Conservation (phyloP, 2,888 invertebrate genomes). For the Linnaemya vulpina region DNA sequence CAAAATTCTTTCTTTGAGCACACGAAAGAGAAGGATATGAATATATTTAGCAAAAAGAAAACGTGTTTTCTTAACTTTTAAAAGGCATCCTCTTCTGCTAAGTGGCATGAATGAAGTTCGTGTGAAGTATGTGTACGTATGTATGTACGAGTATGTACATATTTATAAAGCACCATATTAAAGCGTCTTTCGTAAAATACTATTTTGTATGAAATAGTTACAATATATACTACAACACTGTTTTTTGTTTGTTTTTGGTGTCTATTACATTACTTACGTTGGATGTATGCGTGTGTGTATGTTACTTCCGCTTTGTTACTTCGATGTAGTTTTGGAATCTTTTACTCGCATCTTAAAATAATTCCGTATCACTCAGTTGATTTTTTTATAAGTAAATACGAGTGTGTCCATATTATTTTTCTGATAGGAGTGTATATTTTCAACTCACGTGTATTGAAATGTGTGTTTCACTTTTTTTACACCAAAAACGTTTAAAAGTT, state of each 20-base stretch:
- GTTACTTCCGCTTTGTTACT: constrained; percentile 66
- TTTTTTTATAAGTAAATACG: constrained; percentile 14
- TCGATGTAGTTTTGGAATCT: constrained; percentile 38
- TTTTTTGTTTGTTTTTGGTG: constrained; percentile 10
- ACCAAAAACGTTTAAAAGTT: constrained; percentile 32
- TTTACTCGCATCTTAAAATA: constrained; percentile 43
- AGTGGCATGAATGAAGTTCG: constrained; percentile 47
- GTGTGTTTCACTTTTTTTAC: constrained; percentile 31
- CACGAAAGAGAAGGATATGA: neutral
- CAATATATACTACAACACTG: too few species aligned
- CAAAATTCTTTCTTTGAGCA: neutral
- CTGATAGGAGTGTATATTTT: too few species aligned
- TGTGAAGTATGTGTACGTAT: neutral
- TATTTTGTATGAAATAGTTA: neutral
- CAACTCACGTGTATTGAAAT: constrained; percentile 53
- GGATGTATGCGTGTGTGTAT: neutral
- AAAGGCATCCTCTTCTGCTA: constrained; percentile 17
- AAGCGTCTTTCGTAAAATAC: constrained; percentile 4
- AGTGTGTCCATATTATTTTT: neutral
- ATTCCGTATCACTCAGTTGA: constrained; percentile 40
- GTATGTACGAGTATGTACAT: constrained; percentile 1
- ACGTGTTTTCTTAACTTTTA: neutral
- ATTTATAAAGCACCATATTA: constrained; percentile 1
- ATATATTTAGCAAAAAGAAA: neutral
- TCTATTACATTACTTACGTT: constrained; percentile 65